Evolutionary conservation across 1,140 invertebrate species (phyloP), one percentile per base, ranked within the genome.

Genomic region (Stegodyphus dumicola): DNA sequence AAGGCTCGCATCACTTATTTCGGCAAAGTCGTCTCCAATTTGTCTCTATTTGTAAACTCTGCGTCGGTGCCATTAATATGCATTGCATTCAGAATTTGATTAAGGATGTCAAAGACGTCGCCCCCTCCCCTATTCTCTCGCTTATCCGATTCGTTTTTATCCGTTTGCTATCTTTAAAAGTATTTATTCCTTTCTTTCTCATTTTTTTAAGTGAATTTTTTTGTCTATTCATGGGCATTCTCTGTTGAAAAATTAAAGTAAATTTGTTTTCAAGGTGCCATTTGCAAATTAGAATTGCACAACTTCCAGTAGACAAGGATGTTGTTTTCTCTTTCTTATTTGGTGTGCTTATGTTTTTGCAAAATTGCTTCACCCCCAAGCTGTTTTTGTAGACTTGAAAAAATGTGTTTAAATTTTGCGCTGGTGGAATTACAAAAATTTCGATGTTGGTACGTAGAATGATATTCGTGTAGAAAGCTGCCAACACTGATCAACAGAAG

Each of bases 81-180:
- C 70, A 56, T 83, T 56, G 54, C 49, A 54, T 75, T 83, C 60
- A 67, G 75, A 83, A 83, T 83, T 75, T 83, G 80, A 83, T 83
- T 83, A 83, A 74, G 64, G 60, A 48, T 33, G 80, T 75, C 80
- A 83, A 48, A 49, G 5, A 11, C 54, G 6, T 54, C 18, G 48
- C 48, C 48, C 15, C 15, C 7, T 65, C 11, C n/a, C n/a, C n/a
- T 67, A 15, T 67, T 15, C n/a, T 67, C 33, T 33, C 51, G 6
- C 9, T 17, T 7, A 53, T n/a, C 13, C n/a, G n/a, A 10, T 69
- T 10, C 9, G 11, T 11, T 54, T 17, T 56, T 56, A 15, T 33
- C 11, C 77, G 6, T 18, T 17, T 67, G 7, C 65, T 15, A 60
- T 15, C 56, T 33, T 33, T 33, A 33, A 33, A 33, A 33, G 33